Conservation (phyloP, 2,888 invertebrate genomes). For the Cremastinae sp. region DNA sequence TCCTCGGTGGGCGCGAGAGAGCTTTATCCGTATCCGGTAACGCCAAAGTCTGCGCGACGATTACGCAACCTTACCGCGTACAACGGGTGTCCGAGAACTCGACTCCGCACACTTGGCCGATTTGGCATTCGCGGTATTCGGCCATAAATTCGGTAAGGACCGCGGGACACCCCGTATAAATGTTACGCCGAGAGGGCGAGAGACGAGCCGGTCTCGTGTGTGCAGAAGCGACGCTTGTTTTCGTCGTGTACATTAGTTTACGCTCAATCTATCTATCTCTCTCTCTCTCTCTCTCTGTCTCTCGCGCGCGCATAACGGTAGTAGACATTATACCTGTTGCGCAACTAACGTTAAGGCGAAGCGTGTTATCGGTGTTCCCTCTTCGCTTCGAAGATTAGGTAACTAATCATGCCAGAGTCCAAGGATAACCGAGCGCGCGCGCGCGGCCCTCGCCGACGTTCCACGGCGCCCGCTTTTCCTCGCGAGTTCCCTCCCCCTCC, state of each 20-base stretch:
- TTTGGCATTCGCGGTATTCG: no score
- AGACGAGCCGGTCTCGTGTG: conserved; percentile 48
- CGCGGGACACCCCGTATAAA: conserved; percentile 10
- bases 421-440: conserved; percentile 71
- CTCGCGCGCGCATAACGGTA: conserved; percentile 41
- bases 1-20: conserved; percentile 40
- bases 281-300: conserved; percentile 36
- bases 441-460: conserved; percentile 33
- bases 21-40: conserved; percentile 64
- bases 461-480: background rate
- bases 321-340: conserved; percentile 73
- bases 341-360: conserved; percentile 68
- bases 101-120: no score
- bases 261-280: conserved; percentile 41
- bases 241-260: conserved; percentile 55
- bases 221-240: conserved; percentile 33
- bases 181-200: background rate
- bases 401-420: conserved; percentile 79
- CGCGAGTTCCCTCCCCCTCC: background rate
- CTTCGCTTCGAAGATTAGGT: conserved; percentile 77
- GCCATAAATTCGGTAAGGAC: background rate
- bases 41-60: conserved; percentile 41
- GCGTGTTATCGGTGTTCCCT: conserved; percentile 74
- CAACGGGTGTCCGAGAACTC: no score
- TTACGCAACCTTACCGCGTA: conserved; percentile 30